Percentiles rank a stretch among this genome's conserved stretches.
These are phyloP conservation scores for Dryobates pubescens DNA, from an alignment of 2,797 vertebrate species.

Conservation along the genomic window DNA sequence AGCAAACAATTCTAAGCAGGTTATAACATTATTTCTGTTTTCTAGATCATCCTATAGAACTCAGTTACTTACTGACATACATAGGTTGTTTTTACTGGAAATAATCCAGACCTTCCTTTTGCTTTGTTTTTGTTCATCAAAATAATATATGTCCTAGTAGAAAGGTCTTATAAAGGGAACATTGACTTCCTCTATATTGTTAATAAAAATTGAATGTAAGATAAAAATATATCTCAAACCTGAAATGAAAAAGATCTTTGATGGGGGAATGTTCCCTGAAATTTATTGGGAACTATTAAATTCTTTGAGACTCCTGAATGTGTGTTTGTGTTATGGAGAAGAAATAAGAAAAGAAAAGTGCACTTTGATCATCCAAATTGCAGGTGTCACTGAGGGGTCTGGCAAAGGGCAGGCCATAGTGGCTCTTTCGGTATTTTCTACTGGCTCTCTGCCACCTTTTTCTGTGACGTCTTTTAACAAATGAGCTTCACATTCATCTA, in stretches of 20 bases:
- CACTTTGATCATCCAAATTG: neutral
- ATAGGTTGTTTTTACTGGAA: neutral
- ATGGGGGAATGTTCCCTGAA: neutral
- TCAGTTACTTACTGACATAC: neutral
- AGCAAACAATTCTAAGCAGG: neutral
- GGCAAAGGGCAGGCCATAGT: fast-evolving
- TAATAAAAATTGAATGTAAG: neutral
- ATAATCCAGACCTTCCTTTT: neutral
- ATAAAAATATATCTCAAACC: neutral
- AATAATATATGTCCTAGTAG: neutral
- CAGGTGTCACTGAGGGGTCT: neutral
- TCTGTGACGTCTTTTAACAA: neutral
- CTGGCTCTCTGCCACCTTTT: neutral
- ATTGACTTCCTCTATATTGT: neutral
- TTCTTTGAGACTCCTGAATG: neutral
- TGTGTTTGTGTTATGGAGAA: neutral
- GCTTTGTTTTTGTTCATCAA: neutral
- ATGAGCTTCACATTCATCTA: neutral
- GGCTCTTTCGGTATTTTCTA: neutral
- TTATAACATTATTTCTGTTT: neutral
- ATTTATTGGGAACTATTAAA: neutral
- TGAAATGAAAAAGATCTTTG: neutral
- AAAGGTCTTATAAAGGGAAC: neutral
- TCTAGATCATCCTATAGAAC: neutral
- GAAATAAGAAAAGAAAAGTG: neutral